Percentiles rank a stretch among this genome's conserved stretches.
Conservation (phyloP, 2,797 vertebrate genomes). For the Sebastes minor region DNA sequence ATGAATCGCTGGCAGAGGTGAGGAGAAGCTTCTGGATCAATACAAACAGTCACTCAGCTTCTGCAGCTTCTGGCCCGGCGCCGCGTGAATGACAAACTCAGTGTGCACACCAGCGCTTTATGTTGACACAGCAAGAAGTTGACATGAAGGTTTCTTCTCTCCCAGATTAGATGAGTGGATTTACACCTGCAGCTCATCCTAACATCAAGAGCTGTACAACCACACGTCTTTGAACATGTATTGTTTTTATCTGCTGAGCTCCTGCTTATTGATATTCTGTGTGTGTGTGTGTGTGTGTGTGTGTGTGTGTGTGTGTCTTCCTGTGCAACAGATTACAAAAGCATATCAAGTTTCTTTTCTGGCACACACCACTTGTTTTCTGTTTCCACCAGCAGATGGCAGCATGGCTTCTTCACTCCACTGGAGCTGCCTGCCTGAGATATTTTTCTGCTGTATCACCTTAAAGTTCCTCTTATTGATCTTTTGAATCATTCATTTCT, state of each 20-base stretch:
- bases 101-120: neutral
- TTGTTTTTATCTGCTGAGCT: neutral
- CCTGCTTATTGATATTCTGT: neutral
- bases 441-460: constrained; percentile 8
- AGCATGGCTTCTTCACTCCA: constrained; percentile 58
- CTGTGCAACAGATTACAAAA: neutral
- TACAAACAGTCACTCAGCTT: constrained; percentile 46
- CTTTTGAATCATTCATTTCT: neutral
- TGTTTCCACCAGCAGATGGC: constrained; percentile 68
- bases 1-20: constrained; percentile 30
- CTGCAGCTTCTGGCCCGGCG: neutral
- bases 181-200: neutral
- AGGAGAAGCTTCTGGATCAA: constrained; percentile 52
- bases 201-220: neutral
- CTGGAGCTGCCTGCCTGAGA: neutral
- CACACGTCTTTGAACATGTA: neutral
- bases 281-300: neutral
- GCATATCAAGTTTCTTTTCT: neutral
- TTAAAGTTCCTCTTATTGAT: neutral
- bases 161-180: neutral
- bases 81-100: neutral
- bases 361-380: neutral
- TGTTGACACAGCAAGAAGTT: constrained; percentile 12
- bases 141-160: neutral
- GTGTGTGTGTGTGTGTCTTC: neutral